These are phyloP conservation scores for Melanerpes aurifrons DNA, from an alignment of 2,113 vertebrate genomes.

Conservation along the genomic window DNA sequence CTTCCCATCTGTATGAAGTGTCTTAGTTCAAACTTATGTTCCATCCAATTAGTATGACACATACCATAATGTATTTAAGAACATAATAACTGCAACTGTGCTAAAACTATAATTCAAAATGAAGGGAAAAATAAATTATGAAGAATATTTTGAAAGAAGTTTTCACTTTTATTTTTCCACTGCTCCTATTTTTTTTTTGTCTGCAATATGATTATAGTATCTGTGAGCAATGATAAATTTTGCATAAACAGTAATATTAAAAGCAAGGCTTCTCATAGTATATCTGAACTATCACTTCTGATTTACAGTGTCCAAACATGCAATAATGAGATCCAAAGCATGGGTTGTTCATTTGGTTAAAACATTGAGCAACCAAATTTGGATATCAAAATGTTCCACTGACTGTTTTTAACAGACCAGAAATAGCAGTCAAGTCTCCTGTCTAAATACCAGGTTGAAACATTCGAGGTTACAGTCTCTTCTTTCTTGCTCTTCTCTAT, in stretches of 20 bases:
- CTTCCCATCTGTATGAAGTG: background rate
- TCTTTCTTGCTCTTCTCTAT: background rate
- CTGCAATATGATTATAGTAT: background rate
- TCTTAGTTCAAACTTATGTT: background rate
- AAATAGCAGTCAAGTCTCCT: background rate
- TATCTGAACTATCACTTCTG: slow-evolving; percentile 17
- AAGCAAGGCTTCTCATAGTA: background rate
- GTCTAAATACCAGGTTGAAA: background rate
- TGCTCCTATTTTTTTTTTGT: background rate
- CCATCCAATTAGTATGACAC: background rate
- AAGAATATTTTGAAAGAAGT: background rate
- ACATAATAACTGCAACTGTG: background rate
- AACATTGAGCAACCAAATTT: slow-evolving; percentile 4
- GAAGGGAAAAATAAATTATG: background rate
- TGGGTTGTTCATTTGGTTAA: background rate
- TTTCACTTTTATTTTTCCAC: background rate
- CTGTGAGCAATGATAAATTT: background rate
- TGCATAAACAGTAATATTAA: slow-evolving; percentile 20
- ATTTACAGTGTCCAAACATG: slow-evolving; percentile 20
- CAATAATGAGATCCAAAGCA: slow-evolving; percentile 32
- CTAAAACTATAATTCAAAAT: background rate
- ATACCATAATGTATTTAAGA: background rate
- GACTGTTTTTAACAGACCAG: background rate
- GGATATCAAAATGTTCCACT: slow-evolving; percentile 8
- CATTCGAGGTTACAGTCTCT: background rate